Evolutionary conservation across 1,140 invertebrate genomes (phyloP).

Genomic region (Propsilocerus akamusi): DNA sequence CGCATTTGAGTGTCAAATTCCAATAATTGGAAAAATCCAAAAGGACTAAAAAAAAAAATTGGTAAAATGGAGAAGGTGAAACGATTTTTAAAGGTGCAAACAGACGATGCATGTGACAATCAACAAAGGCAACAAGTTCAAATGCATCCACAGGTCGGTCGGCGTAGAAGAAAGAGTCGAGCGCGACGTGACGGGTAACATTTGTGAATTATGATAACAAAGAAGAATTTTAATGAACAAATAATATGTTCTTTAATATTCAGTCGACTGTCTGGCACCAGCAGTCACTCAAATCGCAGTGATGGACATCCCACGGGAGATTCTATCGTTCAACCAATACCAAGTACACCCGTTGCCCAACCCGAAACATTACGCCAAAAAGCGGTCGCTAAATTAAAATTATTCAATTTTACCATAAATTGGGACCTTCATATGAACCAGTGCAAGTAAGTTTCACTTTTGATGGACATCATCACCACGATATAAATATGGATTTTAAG

Average conservation of each 20-base stretch:
- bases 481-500: too few species aligned
- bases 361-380: conserved; percentile 16
- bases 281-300: background rate
- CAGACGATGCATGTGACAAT: background rate
- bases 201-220: background rate
- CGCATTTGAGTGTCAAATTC: too few species aligned
- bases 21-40: too few species aligned
- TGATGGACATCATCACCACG: background rate
- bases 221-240: background rate
- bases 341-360: too few species aligned
- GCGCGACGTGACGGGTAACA: background rate
- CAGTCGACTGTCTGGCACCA: background rate
- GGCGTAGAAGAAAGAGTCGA: background rate
- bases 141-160: background rate
- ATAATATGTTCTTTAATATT: background rate
- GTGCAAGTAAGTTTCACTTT: conserved; percentile 13
- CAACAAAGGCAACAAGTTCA: background rate
- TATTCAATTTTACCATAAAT: conserved; percentile 25
- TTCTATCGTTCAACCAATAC: background rate
- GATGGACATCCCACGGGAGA: background rate
- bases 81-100: background rate
- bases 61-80: conserved; percentile 2
- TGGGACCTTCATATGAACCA: conserved; percentile 25
- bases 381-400: conserved; percentile 22
- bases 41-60: too few species aligned